A percentile compares a stretch with the other conserved stretches of the same genome.
phyloP scores from a whole-genome alignment of 2,113 vertebrate genomes.

The Hystrix brachyura region DNA sequence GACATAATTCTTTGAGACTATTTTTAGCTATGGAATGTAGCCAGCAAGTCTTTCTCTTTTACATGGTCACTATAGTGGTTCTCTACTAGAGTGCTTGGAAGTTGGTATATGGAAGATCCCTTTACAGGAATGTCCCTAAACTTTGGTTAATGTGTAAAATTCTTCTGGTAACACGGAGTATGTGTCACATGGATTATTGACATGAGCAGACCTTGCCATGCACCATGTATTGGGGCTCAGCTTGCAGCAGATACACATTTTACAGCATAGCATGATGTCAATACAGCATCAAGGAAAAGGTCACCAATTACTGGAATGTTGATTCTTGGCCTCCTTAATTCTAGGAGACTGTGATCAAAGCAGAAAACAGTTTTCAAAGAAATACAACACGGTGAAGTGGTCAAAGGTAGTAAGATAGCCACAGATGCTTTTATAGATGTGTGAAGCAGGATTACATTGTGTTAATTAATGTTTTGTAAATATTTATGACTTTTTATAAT shows the following conservation, averaged over 20 bases:
- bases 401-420: neutral
- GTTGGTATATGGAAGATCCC: neutral
- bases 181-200: neutral
- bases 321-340: slow-evolving; percentile 36
- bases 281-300: neutral
- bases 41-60: neutral
- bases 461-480: neutral
- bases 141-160: neutral
- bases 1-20: slow-evolving; percentile 34
- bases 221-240: neutral
- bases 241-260: neutral
- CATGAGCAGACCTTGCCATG: neutral
- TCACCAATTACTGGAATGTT: neutral
- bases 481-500: neutral
- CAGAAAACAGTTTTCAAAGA: slow-evolving; percentile 47
- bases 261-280: neutral
- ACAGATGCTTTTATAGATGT: neutral
- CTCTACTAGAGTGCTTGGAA: neutral
- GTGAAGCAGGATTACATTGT: neutral
- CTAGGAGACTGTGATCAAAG: neutral
- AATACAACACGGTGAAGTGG: neutral
- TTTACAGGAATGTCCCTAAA: neutral
- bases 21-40: slow-evolving; percentile 34
- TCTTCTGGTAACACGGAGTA: neutral
- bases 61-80: neutral